phyloP scores from a whole-genome alignment of 2,888 invertebrate genomes.

The Chaetoderma sp. region DNA sequence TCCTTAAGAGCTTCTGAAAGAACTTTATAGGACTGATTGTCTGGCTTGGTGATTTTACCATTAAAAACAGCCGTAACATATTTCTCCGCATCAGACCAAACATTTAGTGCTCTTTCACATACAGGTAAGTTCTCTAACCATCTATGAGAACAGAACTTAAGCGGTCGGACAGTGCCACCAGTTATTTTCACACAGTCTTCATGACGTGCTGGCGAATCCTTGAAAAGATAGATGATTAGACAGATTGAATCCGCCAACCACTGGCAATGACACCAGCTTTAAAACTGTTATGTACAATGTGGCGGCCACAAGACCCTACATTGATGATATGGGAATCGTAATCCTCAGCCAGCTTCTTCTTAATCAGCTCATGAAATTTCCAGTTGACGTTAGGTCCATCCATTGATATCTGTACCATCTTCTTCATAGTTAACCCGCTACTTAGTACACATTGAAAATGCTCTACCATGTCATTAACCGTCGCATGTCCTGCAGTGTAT shows the following conservation, averaged over 20 bases:
- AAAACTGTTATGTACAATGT: background rate
- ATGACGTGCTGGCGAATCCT: background rate
- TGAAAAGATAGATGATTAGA: background rate
- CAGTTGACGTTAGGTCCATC: too few relatives aligned
- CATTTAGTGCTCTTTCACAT: background rate
- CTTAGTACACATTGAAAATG: too few relatives aligned
- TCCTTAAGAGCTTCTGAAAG: background rate
- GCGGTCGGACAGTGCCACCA: background rate
- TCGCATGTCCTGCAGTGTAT: too few relatives aligned
- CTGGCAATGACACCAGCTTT: background rate
- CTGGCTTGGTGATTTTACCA: background rate
- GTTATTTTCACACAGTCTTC: background rate
- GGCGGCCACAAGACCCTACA: background rate
- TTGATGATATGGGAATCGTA: background rate
- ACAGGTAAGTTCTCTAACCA: conserved; percentile 6
- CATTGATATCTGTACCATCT: too few relatives aligned
- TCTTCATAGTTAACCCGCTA: too few relatives aligned
- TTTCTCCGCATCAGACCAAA: background rate
- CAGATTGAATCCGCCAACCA: background rate
- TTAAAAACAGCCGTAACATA: background rate
- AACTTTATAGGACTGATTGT: background rate
- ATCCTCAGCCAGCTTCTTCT: background rate
- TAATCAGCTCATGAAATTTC: background rate
- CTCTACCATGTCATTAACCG: background rate
- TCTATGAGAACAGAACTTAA: background rate